These are phyloP conservation scores for Zaprionus nigranus DNA, from an alignment of 1,140 invertebrate species.

Conservation along the genomic window DNA sequence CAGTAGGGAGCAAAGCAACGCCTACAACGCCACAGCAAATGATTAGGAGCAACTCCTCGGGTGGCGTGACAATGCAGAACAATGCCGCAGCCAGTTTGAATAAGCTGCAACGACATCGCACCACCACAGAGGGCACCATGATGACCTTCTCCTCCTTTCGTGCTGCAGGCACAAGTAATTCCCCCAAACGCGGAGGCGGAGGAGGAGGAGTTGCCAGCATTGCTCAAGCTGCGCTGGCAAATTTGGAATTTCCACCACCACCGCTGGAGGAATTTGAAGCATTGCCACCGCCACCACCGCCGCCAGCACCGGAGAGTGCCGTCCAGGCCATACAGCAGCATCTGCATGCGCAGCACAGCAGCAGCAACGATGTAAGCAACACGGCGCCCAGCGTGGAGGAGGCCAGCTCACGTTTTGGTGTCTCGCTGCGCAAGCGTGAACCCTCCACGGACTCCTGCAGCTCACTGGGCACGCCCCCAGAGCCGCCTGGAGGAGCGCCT, in stretches of 20 bases:
- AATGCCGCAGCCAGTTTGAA: slow-evolving; percentile 85
- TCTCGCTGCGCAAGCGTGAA: slow-evolving; percentile 89
- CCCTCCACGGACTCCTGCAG: slow-evolving; percentile 87
- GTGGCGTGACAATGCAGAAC: slow-evolving; percentile 88
- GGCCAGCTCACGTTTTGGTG: slow-evolving; percentile 89
- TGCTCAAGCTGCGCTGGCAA: slow-evolving; percentile 87
- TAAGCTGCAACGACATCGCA: slow-evolving; percentile 85
- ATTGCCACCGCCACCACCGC: slow-evolving; percentile 78
- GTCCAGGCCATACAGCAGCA: slow-evolving; percentile 74
- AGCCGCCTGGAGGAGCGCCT: too few species aligned
- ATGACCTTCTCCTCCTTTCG: slow-evolving; percentile 85
- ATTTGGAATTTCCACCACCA: slow-evolving; percentile 94
- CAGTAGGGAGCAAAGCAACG: too few species aligned
- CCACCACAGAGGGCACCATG: slow-evolving; percentile 84
- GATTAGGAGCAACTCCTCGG: slow-evolving; percentile 93
- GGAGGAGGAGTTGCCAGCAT: slow-evolving; percentile 78
- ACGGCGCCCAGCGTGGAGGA: slow-evolving; percentile 89
- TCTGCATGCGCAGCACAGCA: slow-evolving; percentile 76
- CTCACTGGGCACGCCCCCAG: slow-evolving; percentile 80
- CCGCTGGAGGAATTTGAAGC: slow-evolving; percentile 87
- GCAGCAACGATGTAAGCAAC: slow-evolving; percentile 87
- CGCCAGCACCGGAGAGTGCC: slow-evolving; percentile 71
- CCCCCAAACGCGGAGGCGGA: slow-evolving; percentile 85
- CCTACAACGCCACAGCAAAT: slow-evolving; percentile 86
- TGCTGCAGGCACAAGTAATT: slow-evolving; percentile 83